Conservation (phyloP, 1,140 invertebrate genomes). For the Scaptodrosophila lebanonensis region DNA sequence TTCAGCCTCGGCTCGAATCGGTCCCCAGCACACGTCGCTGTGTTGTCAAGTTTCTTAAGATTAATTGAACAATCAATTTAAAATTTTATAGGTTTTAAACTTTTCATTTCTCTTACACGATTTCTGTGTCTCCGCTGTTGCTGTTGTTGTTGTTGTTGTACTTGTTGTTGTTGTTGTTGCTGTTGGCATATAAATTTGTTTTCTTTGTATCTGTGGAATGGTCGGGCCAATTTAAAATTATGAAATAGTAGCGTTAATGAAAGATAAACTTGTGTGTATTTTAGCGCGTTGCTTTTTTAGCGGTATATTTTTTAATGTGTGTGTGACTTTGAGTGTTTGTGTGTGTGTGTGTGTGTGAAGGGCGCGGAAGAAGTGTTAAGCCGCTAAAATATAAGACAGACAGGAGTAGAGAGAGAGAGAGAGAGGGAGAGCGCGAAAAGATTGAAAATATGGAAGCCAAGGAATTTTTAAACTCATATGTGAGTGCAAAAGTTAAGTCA, state of each 20-base stretch:
- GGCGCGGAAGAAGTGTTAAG: no score
- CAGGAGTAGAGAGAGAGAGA: no score
- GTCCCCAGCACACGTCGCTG: slow-evolving; percentile 21
- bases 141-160: slow-evolving; percentile 6
- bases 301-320: slow-evolving; percentile 1
- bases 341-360: no score
- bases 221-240: slow-evolving; percentile 56
- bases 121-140: slow-evolving; percentile 32
- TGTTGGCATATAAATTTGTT: slow-evolving; percentile 61
- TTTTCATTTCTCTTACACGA: slow-evolving; percentile 70
- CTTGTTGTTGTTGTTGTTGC: slow-evolving; percentile 30
- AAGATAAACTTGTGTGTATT: slow-evolving; percentile 47
- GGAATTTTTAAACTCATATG: no score
- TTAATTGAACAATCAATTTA: slow-evolving; percentile 77
- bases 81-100: slow-evolving; percentile 75
- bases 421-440: no score
- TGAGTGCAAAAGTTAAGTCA: no score
- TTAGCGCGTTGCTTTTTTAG: slow-evolving; percentile 31
- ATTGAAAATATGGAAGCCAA: no score
- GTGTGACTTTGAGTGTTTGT: no score
- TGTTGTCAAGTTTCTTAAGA: slow-evolving; percentile 73
- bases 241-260: slow-evolving; percentile 59
- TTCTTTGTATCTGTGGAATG: slow-evolving; percentile 52
- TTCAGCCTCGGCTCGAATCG: slow-evolving; percentile 4
- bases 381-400: no score